phyloP scores from a whole-genome alignment of 2,113 vertebrate species.

The Chamaetylas fuelleborni region DNA sequence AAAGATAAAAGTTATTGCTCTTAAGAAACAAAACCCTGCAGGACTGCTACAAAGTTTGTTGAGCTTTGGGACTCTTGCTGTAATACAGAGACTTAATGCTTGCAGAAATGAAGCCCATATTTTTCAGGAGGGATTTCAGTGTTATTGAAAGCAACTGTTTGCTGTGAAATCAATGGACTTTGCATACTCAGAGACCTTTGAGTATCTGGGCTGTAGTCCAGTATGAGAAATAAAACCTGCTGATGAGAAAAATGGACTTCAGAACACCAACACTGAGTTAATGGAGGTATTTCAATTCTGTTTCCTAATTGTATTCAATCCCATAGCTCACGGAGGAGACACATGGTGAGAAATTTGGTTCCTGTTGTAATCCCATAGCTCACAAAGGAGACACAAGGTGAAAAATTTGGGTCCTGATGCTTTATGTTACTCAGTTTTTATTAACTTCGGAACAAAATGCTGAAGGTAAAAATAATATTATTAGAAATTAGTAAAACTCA shows the following conservation, averaged over 20 bases:
- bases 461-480: neutral
- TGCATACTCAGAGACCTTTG: neutral
- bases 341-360: neutral
- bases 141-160: neutral
- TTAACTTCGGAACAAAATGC: neutral
- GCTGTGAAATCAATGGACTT: neutral
- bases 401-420: neutral
- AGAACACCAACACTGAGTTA: neutral
- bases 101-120: neutral
- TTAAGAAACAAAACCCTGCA: neutral
- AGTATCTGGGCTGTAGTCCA: neutral
- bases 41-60: neutral
- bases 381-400: neutral
- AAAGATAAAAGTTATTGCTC: neutral
- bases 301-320: neutral
- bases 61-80: neutral
- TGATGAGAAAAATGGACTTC: neutral
- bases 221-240: neutral
- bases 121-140: conserved; percentile 20
- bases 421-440: neutral
- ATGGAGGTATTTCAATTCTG: neutral
- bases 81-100: neutral
- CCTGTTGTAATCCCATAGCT: neutral
- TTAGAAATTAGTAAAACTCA: neutral
- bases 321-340: neutral